Evolutionary conservation across 2,113 vertebrate species (phyloP).

Genomic region (Otocyon megalotis): DNA sequence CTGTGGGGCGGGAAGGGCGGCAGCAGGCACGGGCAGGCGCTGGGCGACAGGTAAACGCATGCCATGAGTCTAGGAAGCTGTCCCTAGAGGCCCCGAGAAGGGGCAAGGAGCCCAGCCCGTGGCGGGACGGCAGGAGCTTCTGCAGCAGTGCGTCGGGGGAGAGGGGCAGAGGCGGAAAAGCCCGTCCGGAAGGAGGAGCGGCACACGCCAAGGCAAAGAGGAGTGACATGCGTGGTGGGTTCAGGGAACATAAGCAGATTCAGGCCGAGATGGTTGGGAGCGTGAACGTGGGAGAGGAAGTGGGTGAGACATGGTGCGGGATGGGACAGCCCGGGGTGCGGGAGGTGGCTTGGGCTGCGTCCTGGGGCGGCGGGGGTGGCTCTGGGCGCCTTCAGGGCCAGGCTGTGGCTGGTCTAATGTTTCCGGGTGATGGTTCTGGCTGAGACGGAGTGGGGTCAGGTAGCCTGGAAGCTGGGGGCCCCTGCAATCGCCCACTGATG

Average conservation of each 20-base stretch:
- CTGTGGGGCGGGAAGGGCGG: neutral
- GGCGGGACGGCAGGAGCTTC: neutral
- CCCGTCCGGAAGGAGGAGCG: neutral
- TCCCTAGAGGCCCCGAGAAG: neutral
- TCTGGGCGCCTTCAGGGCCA: neutral
- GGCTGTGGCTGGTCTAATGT: too few species aligned
- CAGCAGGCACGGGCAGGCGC: too few species aligned
- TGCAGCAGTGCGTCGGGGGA: neutral
- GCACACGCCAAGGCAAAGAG: neutral
- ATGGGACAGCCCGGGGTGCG: fast-evolving
- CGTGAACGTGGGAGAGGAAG: neutral
- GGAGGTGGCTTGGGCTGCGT: neutral
- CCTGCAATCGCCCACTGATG: neutral
- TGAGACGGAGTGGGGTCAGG: neutral
- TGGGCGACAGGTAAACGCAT: neutral
- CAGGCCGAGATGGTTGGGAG: neutral
- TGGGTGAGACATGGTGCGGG: neutral
- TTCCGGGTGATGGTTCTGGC: too few species aligned
- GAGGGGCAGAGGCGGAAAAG: neutral
- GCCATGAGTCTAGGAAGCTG: neutral
- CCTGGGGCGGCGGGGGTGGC: neutral
- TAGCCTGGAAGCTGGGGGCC: neutral
- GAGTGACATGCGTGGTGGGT: neutral
- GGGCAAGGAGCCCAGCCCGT: neutral
- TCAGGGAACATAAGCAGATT: neutral